Percentiles rank a stretch among this genome's conserved stretches.
These are phyloP conservation scores for Amazonetta brasiliensis DNA, from an alignment of 2,797 vertebrate species.

Conservation along the genomic window DNA sequence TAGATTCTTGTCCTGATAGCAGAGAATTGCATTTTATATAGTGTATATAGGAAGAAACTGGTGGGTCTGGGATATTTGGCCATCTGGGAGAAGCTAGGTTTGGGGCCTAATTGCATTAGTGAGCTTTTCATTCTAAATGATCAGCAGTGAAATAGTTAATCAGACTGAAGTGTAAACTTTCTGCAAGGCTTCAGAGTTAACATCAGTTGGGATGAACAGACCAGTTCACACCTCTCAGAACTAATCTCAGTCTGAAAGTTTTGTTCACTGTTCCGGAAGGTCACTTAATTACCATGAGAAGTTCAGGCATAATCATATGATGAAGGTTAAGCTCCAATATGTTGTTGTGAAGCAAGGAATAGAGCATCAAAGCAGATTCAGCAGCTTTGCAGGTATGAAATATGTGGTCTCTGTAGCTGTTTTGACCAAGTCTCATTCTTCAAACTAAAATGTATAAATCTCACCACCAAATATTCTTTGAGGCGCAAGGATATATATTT, in stretches of 20 bases:
- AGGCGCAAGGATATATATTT: not conserved
- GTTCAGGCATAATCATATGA: constrained; percentile 35
- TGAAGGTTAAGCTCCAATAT: constrained; percentile 45
- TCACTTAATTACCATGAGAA: constrained; percentile 62
- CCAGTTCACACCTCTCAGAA: constrained; percentile 59
- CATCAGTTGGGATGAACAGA: constrained; percentile 54
- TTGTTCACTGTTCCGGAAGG: constrained; percentile 57
- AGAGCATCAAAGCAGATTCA: constrained; percentile 28
- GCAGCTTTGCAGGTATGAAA: not conserved
- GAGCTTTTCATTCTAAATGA: not conserved
- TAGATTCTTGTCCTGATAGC: not conserved
- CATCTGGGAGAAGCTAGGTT: not conserved
- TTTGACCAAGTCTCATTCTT: not conserved
- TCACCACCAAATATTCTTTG: not conserved
- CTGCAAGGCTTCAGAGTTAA: constrained; percentile 20
- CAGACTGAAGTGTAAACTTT: not conserved
- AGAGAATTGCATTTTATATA: not conserved
- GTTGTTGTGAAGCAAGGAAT: constrained; percentile 10
- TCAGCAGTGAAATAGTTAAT: constrained; percentile 39
- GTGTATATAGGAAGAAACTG: not conserved
- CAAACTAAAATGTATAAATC: not conserved
- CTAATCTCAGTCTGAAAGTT: constrained; percentile 62
- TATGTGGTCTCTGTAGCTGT: not conserved
- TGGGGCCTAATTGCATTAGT: not conserved
- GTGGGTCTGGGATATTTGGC: not conserved